These are phyloP conservation scores for Hydroisotoma schaefferi DNA, from an alignment of 2,888 invertebrate genomes.

Conservation along the genomic window DNA sequence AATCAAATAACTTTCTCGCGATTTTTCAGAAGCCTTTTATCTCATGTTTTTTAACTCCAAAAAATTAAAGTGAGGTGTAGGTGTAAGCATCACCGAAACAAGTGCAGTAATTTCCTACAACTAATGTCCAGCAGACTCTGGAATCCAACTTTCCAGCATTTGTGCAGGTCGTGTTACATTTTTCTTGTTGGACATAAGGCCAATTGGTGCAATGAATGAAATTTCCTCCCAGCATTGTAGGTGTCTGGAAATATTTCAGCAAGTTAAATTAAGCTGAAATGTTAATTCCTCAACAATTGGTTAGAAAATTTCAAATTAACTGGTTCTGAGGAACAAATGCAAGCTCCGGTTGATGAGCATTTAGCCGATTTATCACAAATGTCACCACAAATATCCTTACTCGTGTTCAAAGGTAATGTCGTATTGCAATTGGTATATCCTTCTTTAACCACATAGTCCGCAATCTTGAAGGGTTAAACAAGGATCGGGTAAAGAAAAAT, in stretches of 20 bases:
- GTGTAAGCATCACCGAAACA: constrained; percentile 18
- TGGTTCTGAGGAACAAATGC: constrained; percentile 27
- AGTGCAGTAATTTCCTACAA: constrained; percentile 26
- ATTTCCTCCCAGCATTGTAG: constrained; percentile 17
- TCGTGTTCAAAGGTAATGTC: constrained; percentile 7
- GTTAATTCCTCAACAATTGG: neutral
- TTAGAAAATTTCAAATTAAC: constrained; percentile 5
- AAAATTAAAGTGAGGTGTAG: too few relatives aligned
- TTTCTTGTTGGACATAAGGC: constrained; percentile 28
- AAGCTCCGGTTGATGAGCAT: constrained; percentile 20
- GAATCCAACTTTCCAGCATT: constrained; percentile 13
- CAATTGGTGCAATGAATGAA: constrained; percentile 35
- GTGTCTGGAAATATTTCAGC: constrained; percentile 13
- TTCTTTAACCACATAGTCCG: too few relatives aligned
- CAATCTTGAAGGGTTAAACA: too few relatives aligned
- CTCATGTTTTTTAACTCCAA: too few relatives aligned
- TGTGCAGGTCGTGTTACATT: constrained; percentile 15
- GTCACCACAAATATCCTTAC: constrained; percentile 23
- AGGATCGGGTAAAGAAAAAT: too few relatives aligned
- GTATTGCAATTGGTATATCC: constrained; percentile 5
- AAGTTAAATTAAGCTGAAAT: neutral
- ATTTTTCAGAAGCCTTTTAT: too few relatives aligned
- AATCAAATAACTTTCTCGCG: too few relatives aligned
- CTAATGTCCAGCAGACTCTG: constrained; percentile 33
- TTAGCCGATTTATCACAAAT: constrained; percentile 18